Evolutionary conservation across 2,888 invertebrate species (phyloP), one percentile per base, ranked within the genome.

Genomic region (Scotopteryx bipunctaria): DNA sequence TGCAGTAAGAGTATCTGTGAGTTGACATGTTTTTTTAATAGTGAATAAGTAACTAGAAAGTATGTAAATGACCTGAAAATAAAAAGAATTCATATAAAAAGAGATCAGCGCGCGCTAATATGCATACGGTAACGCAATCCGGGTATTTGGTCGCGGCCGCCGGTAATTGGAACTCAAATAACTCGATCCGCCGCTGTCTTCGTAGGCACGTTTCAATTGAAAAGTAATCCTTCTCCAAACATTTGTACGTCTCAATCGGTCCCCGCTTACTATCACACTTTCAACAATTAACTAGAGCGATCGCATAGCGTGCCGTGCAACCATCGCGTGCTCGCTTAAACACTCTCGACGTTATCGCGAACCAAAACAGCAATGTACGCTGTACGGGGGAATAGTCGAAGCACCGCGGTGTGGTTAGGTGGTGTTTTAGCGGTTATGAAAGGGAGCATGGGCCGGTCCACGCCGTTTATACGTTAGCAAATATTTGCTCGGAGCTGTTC

Each of bases 131-230:
- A 78, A 79, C 76, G 75, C 76, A 74, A 80, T 72, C 78, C 55
- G 71, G 71, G 81, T 86, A 86, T 88, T 87, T 87, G 81, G 72
- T 64, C 76, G 71, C 73, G 75, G 76, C 72, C 71, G 76, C 65
- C 78, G 81, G 82, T 88, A 87, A 88, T 87, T 87, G 88, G 78
- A 86, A 84, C 83, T 86, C 86, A 86, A 87, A 87, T 83, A 86
- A 77, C 81, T 73, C 71, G 76, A 78, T 76, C 80, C 81, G 66
- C 64, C 76, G 75, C 73, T 78, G 84, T 82, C 87, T 86, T 83
- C 81, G 79, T 76, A 78, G 86, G 88, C 89, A 88, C 88, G 89
- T 87, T 85, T 78, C 89, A 87, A 89, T 89, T 84, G 82, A 76
- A 83, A 83, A 84, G 83, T 89, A 86, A 89, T 87, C 86, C 86